Conservation (phyloP, 2,888 invertebrate genomes). For the Acleris emargana region DNA sequence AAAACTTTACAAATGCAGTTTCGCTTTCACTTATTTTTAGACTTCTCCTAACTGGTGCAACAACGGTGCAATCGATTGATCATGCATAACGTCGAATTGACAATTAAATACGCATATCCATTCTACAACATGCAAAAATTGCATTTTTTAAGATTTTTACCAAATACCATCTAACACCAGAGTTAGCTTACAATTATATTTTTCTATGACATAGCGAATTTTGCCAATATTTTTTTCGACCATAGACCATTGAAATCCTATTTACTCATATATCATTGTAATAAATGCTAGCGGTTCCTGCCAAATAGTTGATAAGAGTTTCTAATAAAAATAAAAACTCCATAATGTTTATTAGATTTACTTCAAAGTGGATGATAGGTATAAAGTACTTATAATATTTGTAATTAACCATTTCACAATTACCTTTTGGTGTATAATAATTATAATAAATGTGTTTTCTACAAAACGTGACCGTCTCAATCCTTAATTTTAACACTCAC, state of each 20-base stretch:
- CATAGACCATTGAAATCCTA: conserved; percentile 25
- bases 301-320: conserved; percentile 28
- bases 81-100: no score
- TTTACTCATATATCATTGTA: conserved; percentile 5
- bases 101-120: no score
- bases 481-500: no score
- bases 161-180: conserved; percentile 18
- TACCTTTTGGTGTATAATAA: not conserved
- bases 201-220: conserved; percentile 34
- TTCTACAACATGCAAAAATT: no score
- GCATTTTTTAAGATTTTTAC: no score
- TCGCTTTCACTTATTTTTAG: no score
- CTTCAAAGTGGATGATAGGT: not conserved
- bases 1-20: no score
- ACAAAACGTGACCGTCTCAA: not conserved
- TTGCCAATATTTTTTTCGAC: conserved; percentile 29
- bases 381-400: no score
- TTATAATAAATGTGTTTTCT: not conserved
- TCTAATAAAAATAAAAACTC: no score
- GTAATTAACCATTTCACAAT: no score
- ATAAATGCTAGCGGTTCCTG: conserved; percentile 33
- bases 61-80: no score
- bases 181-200: conserved; percentile 33
- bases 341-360: not conserved
- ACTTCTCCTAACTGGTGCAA: no score